phyloP scores from a whole-genome alignment of 2,797 vertebrate genomes.

The Tapirus indicus region DNA sequence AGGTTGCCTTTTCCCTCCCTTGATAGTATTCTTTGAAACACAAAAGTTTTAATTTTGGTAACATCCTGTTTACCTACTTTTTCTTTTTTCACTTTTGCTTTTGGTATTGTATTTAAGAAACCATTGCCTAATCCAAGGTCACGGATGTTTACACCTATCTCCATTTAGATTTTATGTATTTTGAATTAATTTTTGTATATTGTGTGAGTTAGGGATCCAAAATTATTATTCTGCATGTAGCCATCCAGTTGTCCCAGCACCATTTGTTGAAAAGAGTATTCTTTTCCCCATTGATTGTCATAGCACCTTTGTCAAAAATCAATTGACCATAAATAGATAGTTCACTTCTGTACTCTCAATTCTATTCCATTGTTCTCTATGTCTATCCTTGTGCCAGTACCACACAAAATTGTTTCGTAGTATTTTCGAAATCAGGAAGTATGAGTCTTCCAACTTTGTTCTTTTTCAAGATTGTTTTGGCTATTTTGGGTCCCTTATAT shows the following conservation, averaged over 20 bases:
- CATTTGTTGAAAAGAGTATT: background rate
- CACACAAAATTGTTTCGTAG: background rate
- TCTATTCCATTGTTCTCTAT: background rate
- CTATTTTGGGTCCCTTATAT: background rate
- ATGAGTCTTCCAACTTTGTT: background rate
- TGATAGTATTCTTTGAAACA: background rate
- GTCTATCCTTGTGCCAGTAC: background rate
- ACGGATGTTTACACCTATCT: background rate
- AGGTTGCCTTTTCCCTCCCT: background rate
- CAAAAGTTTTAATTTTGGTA: background rate
- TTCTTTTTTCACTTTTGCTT: background rate
- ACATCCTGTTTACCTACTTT: background rate
- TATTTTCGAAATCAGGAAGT: conserved; percentile 27
- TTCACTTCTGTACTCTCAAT: background rate
- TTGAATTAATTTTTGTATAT: background rate
- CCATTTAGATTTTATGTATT: background rate
- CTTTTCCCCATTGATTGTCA: background rate
- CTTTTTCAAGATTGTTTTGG: background rate
- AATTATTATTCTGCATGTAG: background rate
- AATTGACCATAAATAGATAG: background rate
- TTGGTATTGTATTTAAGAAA: background rate
- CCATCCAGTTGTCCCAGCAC: background rate
- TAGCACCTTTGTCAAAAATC: background rate
- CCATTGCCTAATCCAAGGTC: background rate
- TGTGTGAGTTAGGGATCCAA: background rate